These are phyloP conservation scores for Agraylea sexmaculata DNA, from an alignment of 1,140 invertebrate genomes.

Conservation along the genomic window DNA sequence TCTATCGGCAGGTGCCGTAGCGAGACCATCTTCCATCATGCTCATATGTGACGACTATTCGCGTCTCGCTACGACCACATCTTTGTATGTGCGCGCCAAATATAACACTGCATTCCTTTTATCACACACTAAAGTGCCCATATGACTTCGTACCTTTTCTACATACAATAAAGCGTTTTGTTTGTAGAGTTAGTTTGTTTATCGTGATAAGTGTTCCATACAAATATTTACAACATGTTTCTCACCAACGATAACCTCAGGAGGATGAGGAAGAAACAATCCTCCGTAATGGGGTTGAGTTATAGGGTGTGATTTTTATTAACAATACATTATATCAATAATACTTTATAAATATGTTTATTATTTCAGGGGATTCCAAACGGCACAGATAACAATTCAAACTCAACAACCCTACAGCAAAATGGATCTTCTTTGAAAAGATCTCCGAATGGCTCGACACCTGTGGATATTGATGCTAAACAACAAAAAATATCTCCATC, in stretches of 20 bases:
- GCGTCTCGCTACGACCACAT: too few relatives aligned
- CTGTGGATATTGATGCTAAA: conserved; percentile 5
- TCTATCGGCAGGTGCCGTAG: too few relatives aligned
- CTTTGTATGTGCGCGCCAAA: too few relatives aligned
- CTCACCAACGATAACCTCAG: conserved; percentile 40
- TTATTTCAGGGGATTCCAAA: conserved; percentile 33
- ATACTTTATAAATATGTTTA: conserved; percentile 3
- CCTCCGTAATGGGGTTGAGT: conserved; percentile 33
- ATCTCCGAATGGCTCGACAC: conserved; percentile 29
- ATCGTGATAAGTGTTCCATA: too few relatives aligned
- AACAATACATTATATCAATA: conserved; percentile 4
- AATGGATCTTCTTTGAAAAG: conserved; percentile 33
- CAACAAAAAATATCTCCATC: conserved; percentile 13
- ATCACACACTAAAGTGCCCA: too few relatives aligned
- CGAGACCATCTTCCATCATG: too few relatives aligned
- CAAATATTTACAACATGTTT: too few relatives aligned
- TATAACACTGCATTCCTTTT: too few relatives aligned
- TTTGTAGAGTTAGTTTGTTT: too few relatives aligned
- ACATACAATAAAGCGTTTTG: too few relatives aligned
- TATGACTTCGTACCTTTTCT: too few relatives aligned
- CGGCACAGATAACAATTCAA: conserved; percentile 43
- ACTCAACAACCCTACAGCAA: conserved; percentile 33
- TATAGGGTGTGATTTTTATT: conserved; percentile 29
- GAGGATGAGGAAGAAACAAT: conserved; percentile 36
- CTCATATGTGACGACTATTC: too few relatives aligned